These are phyloP conservation scores for Gambusia holbrooki DNA, from an alignment of 2,113 vertebrate species.

Conservation along the genomic window DNA sequence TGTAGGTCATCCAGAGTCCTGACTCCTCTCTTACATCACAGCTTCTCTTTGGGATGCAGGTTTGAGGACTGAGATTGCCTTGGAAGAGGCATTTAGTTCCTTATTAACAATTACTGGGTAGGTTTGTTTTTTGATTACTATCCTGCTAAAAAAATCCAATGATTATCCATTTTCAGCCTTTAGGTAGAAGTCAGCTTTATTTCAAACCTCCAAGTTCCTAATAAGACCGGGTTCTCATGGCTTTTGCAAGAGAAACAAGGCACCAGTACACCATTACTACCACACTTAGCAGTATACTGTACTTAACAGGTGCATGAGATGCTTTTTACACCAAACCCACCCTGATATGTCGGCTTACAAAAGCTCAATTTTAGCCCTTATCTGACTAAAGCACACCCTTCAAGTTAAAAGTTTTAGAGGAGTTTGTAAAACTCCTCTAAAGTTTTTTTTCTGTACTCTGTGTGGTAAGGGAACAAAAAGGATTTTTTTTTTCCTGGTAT, in stretches of 20 bases:
- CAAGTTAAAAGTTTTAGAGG: background rate
- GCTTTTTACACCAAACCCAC: too few relatives aligned
- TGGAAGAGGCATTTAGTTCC: too few relatives aligned
- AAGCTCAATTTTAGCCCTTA: background rate
- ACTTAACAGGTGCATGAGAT: too few relatives aligned
- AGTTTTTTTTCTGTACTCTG: too few relatives aligned
- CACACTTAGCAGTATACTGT: too few relatives aligned
- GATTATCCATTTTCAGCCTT: background rate
- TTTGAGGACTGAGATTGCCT: too few relatives aligned
- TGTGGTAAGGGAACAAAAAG: too few relatives aligned
- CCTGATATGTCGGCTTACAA: too few relatives aligned
- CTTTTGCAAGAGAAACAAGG: too few relatives aligned
- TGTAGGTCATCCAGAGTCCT: background rate
- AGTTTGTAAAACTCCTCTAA: too few relatives aligned
- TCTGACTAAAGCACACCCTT: background rate
- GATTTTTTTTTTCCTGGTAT: background rate
- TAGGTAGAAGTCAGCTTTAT: background rate
- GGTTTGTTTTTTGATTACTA: background rate
- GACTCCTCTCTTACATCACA: background rate
- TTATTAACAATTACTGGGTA: background rate
- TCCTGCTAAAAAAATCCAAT: background rate
- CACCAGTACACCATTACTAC: too few relatives aligned
- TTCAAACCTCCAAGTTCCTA: background rate
- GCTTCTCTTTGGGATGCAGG: background rate
- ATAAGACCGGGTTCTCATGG: too few relatives aligned